These are phyloP conservation scores for Lydus trimaculatus DNA, from an alignment of 2,888 invertebrate genomes.

Conservation along the genomic window DNA sequence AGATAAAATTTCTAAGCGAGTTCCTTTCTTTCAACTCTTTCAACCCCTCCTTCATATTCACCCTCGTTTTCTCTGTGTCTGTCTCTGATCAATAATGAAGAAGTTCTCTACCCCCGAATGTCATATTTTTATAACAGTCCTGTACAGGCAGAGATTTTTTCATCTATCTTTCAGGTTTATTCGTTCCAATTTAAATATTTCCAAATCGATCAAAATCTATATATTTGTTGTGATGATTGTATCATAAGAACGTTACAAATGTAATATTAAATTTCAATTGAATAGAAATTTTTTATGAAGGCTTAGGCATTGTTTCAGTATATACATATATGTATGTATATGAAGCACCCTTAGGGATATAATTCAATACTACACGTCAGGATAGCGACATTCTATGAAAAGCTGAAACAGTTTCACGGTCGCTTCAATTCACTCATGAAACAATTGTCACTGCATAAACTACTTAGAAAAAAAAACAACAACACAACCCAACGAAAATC, in stretches of 20 bases:
- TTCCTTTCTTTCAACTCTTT: conserved; percentile 35
- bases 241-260: conserved; percentile 13
- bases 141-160: neutral
- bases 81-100: conserved; percentile 32
- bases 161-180: neutral
- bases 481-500: conserved; percentile 39
- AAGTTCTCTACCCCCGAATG: conserved; percentile 24
- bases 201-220: neutral
- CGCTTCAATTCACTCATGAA: conserved; percentile 34
- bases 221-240: neutral
- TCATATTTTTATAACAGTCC: conserved; percentile 19
- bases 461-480: conserved; percentile 28
- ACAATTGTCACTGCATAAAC: conserved; percentile 47
- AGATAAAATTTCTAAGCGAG: conserved; percentile 27
- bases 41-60: conserved; percentile 23
- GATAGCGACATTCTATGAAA: conserved; percentile 10
- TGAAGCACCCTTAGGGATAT: conserved; percentile 31
- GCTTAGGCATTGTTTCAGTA: conserved; percentile 24
- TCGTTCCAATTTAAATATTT: neutral
- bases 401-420: conserved; percentile 26
- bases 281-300: conserved; percentile 15
- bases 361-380: conserved; percentile 26
- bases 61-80: conserved; percentile 17
- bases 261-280: conserved; percentile 30
- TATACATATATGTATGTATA: conserved; percentile 14